These are phyloP conservation scores for Peromyscus leucopus DNA, from an alignment of 2,113 vertebrate species.

Conservation along the genomic window DNA sequence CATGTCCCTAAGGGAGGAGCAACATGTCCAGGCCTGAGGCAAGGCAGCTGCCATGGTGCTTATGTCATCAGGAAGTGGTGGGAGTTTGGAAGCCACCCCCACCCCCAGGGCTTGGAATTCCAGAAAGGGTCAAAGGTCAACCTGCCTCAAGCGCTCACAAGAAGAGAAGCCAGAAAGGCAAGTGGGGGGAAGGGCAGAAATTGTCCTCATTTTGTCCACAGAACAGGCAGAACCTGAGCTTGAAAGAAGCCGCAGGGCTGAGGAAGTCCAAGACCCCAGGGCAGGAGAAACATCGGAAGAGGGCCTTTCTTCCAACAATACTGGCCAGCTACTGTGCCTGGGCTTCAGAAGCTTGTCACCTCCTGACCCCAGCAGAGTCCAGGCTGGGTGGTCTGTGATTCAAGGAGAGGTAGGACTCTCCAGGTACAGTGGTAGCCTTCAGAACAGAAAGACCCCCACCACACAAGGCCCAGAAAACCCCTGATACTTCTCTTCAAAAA, in stretches of 20 bases:
- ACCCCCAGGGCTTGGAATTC: slow-evolving; percentile 74
- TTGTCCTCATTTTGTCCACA: neutral
- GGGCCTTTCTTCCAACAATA: neutral
- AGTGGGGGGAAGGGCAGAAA: neutral
- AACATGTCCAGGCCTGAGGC: slow-evolving; percentile 47
- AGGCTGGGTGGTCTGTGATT: neutral
- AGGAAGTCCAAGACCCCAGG: neutral
- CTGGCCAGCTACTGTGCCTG: too few relatives aligned
- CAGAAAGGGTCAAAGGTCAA: slow-evolving; percentile 80
- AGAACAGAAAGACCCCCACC: neutral
- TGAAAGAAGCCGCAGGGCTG: neutral
- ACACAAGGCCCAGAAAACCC: neutral
- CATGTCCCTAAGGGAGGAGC: neutral
- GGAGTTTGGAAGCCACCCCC: slow-evolving; percentile 67
- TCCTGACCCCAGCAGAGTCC: neutral
- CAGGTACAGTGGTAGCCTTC: neutral
- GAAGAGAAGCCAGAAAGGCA: slow-evolving; percentile 37
- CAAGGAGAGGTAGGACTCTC: slow-evolving; percentile 47
- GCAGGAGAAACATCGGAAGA: neutral
- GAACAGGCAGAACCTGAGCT: neutral
- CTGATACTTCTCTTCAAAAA: neutral
- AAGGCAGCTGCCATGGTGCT: slow-evolving; percentile 74
- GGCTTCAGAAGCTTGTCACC: neutral
- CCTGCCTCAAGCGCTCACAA: slow-evolving; percentile 58
- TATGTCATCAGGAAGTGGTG: slow-evolving; percentile 70